A percentile compares a stretch with the other conserved stretches of the same genome.
Evolutionary conservation across 2,113 vertebrate genomes (phyloP).

Genomic region (Bungarus multicinctus): DNA sequence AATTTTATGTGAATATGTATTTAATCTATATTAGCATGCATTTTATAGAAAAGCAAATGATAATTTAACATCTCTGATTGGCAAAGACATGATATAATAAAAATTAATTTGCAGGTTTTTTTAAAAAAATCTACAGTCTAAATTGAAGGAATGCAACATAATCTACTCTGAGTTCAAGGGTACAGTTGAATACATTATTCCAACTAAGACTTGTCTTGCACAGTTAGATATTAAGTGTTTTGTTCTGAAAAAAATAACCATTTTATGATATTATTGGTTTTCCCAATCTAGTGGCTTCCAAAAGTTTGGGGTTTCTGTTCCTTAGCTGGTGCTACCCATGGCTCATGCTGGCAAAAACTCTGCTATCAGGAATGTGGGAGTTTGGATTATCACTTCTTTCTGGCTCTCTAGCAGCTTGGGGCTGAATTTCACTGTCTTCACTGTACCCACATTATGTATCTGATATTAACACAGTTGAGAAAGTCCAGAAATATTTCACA

Average conservation of each 20-base stretch:
- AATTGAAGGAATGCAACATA: background rate
- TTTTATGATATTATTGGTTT: background rate
- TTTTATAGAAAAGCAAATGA: background rate
- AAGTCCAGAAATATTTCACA: no score
- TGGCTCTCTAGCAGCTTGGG: background rate
- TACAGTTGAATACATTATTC: background rate
- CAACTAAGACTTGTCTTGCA: background rate
- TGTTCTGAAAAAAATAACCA: background rate
- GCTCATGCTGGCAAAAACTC: background rate
- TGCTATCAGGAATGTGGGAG: background rate
- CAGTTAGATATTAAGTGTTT: background rate
- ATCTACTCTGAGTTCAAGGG: background rate
- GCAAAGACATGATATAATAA: background rate
- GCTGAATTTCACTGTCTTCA: background rate
- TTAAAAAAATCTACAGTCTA: background rate
- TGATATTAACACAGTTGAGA: no score
- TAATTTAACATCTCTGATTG: background rate
- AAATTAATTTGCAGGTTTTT: background rate
- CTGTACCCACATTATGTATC: no score
- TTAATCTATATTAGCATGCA: background rate
- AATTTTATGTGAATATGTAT: background rate
- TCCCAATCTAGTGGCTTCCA: background rate
- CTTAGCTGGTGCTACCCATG: background rate
- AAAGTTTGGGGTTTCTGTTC: background rate
- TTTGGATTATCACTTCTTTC: background rate